Conservation (phyloP, 92 coral and sea anemone genomes). For the Phenganax subtilis region DNA sequence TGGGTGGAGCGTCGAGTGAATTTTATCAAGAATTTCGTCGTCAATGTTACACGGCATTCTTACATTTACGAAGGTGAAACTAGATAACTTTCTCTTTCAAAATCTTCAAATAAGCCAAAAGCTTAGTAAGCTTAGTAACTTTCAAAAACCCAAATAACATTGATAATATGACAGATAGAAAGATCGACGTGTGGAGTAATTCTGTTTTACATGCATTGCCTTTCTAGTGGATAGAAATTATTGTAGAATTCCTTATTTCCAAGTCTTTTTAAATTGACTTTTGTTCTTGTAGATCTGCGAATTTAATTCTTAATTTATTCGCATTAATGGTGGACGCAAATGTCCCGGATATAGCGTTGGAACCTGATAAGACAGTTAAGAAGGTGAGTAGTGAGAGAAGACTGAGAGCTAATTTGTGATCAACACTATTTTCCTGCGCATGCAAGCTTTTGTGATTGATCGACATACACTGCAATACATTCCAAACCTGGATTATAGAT, state of each 20-base stretch:
- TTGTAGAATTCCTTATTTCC: not conserved
- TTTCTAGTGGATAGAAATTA: not conserved
- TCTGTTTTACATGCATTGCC: no score
- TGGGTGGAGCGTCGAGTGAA: conserved; percentile 98
- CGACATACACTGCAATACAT: no score
- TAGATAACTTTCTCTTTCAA: not conserved
- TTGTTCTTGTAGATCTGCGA: conserved; percentile 63
- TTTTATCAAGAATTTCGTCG: conserved; percentile 91
- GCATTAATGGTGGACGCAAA: conserved; percentile 96
- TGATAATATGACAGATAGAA: no score
- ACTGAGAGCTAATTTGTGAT: no score
- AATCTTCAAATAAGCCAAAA: not conserved
- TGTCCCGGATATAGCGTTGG: conserved; percentile 96
- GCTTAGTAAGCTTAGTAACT: no score
- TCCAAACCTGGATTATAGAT: no score
- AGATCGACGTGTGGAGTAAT: no score
- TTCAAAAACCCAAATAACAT: no score
- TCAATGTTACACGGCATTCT: conserved; percentile 92
- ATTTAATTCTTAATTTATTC: conserved; percentile 85
- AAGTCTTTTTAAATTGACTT: not conserved
- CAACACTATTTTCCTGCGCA: no score
- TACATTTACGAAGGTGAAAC: conserved; percentile 76
- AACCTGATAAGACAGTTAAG: conserved; percentile 97
- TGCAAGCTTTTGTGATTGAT: no score
- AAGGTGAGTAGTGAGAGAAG: conserved; percentile 54